phyloP scores from a whole-genome alignment of 2,113 vertebrate genomes.

The Orycteropus afer region DNA sequence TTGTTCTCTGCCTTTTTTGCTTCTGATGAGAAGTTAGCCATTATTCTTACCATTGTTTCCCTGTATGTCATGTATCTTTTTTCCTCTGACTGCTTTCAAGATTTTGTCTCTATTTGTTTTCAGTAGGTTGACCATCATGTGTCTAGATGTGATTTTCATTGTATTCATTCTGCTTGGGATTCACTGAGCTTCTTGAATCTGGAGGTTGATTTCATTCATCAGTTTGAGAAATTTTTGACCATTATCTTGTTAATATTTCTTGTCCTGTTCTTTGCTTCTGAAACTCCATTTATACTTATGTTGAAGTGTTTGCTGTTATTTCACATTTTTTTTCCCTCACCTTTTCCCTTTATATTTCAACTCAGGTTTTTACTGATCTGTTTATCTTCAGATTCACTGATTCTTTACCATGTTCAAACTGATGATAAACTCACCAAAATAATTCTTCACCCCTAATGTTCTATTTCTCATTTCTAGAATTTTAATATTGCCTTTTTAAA shows the following conservation, averaged over 20 bases:
- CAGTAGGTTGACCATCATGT: neutral
- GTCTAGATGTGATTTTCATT: neutral
- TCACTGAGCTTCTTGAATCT: conserved; percentile 34
- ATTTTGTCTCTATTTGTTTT: conserved; percentile 24
- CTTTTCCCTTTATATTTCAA: neutral
- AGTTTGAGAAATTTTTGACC: neutral
- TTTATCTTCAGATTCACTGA: neutral
- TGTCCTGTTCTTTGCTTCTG: conserved; percentile 1
- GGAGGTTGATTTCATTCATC: conserved; percentile 24
- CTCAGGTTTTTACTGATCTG: neutral
- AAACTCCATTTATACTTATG: neutral
- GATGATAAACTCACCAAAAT: conserved; percentile 7
- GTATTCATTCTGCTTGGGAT: conserved; percentile 13
- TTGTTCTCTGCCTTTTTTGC: neutral
- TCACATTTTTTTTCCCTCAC: neutral
- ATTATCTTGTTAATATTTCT: neutral
- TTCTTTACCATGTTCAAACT: conserved; percentile 13
- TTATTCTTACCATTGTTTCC: neutral
- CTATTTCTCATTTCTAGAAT: conserved; percentile 26
- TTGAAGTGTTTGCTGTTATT: neutral
- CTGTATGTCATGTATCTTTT: neutral
- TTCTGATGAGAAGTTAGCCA: conserved; percentile 7
- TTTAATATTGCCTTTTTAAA: conserved; percentile 43
- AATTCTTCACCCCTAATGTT: neutral
- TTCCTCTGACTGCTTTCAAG: neutral